Evolutionary conservation across 1,140 invertebrate species (phyloP).

Genomic region (Drosophila persimilis): DNA sequence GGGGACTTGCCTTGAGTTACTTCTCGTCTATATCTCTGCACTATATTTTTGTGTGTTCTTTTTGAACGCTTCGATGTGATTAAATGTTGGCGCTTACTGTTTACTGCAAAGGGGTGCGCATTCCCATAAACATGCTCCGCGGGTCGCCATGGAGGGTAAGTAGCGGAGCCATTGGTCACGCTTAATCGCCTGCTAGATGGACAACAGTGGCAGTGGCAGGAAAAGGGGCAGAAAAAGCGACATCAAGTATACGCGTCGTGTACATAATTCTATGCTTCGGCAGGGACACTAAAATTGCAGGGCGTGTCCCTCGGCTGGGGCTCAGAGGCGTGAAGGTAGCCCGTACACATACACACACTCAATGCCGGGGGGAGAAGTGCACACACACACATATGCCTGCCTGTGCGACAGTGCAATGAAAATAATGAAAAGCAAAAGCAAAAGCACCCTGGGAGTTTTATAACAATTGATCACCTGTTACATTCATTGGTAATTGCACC

Average conservation of each 20-base stretch:
- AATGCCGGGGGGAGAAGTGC: background rate
- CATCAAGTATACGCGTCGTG: constrained; percentile 66
- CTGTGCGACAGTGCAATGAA: constrained; percentile 63
- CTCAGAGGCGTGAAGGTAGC: constrained; percentile 38
- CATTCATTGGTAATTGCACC: constrained; percentile 83
- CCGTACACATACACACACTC: constrained; percentile 18
- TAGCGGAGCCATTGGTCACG: constrained; percentile 72
- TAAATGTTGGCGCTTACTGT: constrained; percentile 58
- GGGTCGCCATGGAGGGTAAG: constrained; percentile 37
- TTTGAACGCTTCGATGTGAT: constrained; percentile 40
- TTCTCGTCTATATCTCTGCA: background rate
- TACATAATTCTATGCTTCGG: constrained; percentile 68
- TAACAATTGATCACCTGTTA: constrained; percentile 83
- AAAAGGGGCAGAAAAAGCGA: constrained; percentile 11
- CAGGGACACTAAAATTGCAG: constrained; percentile 43
- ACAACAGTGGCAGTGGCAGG: background rate
- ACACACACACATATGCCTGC: background rate
- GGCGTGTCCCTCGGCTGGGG: constrained; percentile 7
- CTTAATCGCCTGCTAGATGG: constrained; percentile 64
- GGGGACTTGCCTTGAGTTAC: constrained; percentile 13
- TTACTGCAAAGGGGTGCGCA: constrained; percentile 23
- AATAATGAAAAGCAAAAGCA: constrained; percentile 82
- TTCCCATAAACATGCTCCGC: constrained; percentile 48
- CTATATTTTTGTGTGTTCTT: constrained; percentile 4
- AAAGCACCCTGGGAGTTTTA: constrained; percentile 83